Percentiles rank a stretch among this genome's conserved stretches.
phyloP scores from a whole-genome alignment of 1,140 invertebrate species.

The Cyrtorhinus lividipennis region DNA sequence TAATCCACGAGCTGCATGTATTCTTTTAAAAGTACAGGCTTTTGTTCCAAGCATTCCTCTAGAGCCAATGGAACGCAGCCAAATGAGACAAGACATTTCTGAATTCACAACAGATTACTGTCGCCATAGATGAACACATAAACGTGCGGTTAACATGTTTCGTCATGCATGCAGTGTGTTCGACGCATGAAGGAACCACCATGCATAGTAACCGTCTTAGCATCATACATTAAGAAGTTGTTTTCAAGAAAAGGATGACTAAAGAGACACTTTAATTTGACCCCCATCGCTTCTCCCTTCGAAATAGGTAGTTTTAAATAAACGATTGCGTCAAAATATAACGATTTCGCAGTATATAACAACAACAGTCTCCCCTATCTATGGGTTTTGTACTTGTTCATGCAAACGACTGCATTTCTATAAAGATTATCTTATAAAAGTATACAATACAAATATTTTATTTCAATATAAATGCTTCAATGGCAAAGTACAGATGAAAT shows the following conservation, averaged over 20 bases:
- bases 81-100: no score
- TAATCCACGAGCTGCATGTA: no score
- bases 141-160: no score
- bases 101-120: no score
- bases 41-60: no score
- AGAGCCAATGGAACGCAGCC: no score
- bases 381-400: not conserved
- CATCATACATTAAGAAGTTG: not conserved
- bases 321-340: constrained; percentile 5
- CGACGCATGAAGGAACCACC: not conserved
- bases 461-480: not conserved
- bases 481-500: not conserved
- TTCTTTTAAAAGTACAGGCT: no score
- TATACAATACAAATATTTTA: not conserved
- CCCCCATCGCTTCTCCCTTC: no score
- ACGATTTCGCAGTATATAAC: not conserved
- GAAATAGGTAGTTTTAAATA: not conserved
- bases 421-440: constrained; percentile 8
- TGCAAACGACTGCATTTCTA: constrained; percentile 2
- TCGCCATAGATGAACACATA: no score
- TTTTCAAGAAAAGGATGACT: not conserved
- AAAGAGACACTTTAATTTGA: no score
- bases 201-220: not conserved
- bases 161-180: constrained; percentile 1
- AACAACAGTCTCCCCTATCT: constrained; percentile 6